phyloP scores from a whole-genome alignment of 2,113 vertebrate species.

The Platanista minor region DNA sequence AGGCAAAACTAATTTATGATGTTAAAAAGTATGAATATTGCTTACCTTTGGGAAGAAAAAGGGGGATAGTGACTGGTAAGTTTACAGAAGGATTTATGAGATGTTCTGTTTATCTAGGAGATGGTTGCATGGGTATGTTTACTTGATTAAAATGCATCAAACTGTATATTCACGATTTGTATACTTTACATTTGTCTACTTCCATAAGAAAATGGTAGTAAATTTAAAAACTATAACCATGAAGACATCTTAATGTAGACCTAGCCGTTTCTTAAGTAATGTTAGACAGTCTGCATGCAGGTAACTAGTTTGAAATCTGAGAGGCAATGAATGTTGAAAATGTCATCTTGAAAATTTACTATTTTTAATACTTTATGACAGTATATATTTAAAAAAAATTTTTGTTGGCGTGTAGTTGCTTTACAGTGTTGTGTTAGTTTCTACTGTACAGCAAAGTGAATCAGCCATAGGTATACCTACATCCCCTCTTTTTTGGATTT shows the following conservation, averaged over 20 bases:
- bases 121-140: not conserved
- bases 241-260: not conserved
- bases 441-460: too few relatives aligned
- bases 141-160: not conserved
- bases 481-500: too few relatives aligned
- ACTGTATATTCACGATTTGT: not conserved
- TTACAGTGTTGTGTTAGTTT: too few relatives aligned
- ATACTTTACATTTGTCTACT: not conserved
- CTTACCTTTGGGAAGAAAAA: not conserved
- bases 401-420: too few relatives aligned
- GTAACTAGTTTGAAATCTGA: not conserved
- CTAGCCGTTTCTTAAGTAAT: not conserved
- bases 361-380: not conserved
- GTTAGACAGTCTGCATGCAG: not conserved
- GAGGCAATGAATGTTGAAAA: not conserved
- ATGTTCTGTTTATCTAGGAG: not conserved
- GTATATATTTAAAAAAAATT: rapidly evolving
- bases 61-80: not conserved
- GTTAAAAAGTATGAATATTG: not conserved
- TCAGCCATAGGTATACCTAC: too few relatives aligned
- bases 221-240: not conserved
- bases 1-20: not conserved
- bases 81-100: not conserved
- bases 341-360: not conserved
- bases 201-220: not conserved